Base-by-base conservation (phyloP, 2,797 vertebrate species). In the Acanthurus tractus region DNA sequence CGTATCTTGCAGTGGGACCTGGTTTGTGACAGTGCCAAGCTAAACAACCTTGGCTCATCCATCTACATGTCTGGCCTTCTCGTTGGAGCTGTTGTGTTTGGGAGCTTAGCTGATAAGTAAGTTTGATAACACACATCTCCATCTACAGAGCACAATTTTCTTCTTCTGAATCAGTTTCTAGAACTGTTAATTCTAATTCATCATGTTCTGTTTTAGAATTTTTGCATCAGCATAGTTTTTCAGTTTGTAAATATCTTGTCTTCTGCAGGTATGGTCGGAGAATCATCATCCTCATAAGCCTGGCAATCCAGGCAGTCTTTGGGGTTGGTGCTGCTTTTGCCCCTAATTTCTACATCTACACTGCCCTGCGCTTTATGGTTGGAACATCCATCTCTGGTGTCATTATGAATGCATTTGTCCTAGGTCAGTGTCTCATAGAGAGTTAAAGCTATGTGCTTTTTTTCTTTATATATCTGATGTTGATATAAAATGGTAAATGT, bases 321-420 rank as follows among this genome's bases (percentile, higher is more conserved):
- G 96, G 96, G 3, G 57, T 96, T 1, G 90, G 83, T 20, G 91
- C 79, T 0, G 96, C 97, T 38, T 96, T 97, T 0, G 92, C 93
- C 25, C 94, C 96, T 29, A 93, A 89, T 66, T 95, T 97, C 55
- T 94, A 94, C 2, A 49, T 96, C 68, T 97, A 95, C 76, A 77
- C 88, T 6, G 75, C 79, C 15, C 87, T 97, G 36, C 95, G 94
- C 59, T 98, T 97, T 70, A 55, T 95, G 0, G 88, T 97, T 58
- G 96, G 96, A 11, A 91, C 88, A 2, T 88, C 96, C 0, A 74
- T 96, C n/a, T 79, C 96, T 1, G 97, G 96, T 0, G 88, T 93
- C 22, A 84, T 92, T 57, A 96, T 97, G 82, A 94, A 95, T 1
- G 70, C 84, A 0, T 86, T 96, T 56, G 85, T 95, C 46, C 86